A percentile compares a stretch with the other conserved stretches of the same genome.
Conservation (phyloP, 2,888 invertebrate species). For the Drosophila lacicola region DNA sequence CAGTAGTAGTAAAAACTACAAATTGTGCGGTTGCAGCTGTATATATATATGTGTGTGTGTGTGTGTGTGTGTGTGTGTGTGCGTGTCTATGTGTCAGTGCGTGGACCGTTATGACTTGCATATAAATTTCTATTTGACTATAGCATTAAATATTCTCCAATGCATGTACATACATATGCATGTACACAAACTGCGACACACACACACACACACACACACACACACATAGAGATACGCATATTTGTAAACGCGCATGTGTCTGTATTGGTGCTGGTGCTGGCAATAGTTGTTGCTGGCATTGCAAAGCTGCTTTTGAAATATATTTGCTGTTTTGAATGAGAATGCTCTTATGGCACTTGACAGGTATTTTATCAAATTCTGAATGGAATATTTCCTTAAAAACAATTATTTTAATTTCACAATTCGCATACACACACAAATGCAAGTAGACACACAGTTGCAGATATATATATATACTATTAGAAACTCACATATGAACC, state of each 20-base stretch:
- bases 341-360: constrained; percentile 72
- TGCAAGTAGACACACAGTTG: not conserved
- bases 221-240: constrained; percentile 11
- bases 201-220: constrained; percentile 15
- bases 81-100: constrained; percentile 25
- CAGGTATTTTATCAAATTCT: constrained; percentile 73
- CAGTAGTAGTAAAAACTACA: constrained; percentile 24
- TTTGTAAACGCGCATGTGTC: constrained; percentile 32
- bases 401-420: constrained; percentile 68
- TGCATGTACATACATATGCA: constrained; percentile 27
- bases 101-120: constrained; percentile 71
- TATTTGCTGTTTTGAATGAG: constrained; percentile 54
- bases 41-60: constrained; percentile 3
- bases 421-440: constrained; percentile 22
- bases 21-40: constrained; percentile 28
- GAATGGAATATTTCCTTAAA: constrained; percentile 59
- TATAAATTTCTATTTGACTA: constrained; percentile 76
- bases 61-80: constrained; percentile 6
- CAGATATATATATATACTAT: constrained; percentile 15
- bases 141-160: constrained; percentile 51
- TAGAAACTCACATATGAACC: constrained; percentile 16
- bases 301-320: constrained; percentile 53
- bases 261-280: constrained; percentile 26
- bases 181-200: constrained; percentile 15
- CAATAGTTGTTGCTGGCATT: constrained; percentile 35